These are phyloP conservation scores for Gadopsis bispinosus DNA, from an alignment of 2,797 vertebrate genomes.

Conservation along the genomic window DNA sequence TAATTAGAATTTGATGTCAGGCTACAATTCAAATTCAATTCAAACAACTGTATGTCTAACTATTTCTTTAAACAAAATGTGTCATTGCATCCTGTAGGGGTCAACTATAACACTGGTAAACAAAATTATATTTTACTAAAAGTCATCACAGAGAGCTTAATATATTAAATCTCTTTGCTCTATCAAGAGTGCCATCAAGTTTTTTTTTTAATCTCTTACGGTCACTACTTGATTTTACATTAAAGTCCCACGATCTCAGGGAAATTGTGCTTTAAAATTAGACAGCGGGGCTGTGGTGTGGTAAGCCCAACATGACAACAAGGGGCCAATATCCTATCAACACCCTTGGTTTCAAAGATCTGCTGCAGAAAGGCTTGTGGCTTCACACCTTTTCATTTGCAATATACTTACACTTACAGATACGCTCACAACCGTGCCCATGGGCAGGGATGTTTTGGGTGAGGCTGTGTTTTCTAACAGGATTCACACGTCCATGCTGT, in stretches of 20 bases:
- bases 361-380: constrained; percentile 58
- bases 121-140: not conserved
- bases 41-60: not conserved
- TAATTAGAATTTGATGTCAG: too few species aligned
- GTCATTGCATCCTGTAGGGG: not conserved
- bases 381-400: constrained; percentile 76
- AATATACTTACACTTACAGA: constrained; percentile 25
- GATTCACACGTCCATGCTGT: constrained; percentile 54
- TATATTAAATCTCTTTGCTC: not conserved
- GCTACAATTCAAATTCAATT: too few species aligned
- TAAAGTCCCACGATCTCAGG: not conserved
- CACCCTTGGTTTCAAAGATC: constrained; percentile 47
- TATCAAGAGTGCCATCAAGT: too few species aligned
- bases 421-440: constrained; percentile 22
- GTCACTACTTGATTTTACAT: too few species aligned
- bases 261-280: constrained; percentile 46
- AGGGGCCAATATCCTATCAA: constrained; percentile 16
- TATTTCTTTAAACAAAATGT: not conserved
- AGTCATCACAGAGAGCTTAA: not conserved
- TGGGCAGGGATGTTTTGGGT: constrained; percentile 59
- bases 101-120: not conserved
- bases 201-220: not conserved
- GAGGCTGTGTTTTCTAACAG: constrained; percentile 66
- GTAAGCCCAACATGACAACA: constrained; percentile 8
- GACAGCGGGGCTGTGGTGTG: constrained; percentile 31